phyloP scores from a whole-genome alignment of 2,113 vertebrate species.

The Sebastes fasciatus region DNA sequence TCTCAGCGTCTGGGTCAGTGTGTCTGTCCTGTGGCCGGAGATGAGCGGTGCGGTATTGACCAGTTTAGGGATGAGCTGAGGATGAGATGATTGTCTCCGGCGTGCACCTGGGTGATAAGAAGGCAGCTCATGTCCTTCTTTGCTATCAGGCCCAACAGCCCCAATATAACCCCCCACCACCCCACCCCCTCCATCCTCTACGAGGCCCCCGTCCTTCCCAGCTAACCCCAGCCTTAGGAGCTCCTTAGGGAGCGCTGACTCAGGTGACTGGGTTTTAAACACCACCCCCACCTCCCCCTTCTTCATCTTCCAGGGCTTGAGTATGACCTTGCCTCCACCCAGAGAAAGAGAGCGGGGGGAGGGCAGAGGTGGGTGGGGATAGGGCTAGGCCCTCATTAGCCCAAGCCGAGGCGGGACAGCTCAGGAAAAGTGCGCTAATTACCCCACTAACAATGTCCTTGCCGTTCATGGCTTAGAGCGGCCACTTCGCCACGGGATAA shows the following conservation, averaged over 20 bases:
- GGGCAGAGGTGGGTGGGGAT: slow-evolving; percentile 62
- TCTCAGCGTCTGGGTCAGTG: slow-evolving; percentile 69
- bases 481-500: slow-evolving; percentile 78
- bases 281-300: slow-evolving; percentile 40
- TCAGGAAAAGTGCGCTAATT: slow-evolving; percentile 85
- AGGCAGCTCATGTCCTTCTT: slow-evolving; percentile 80
- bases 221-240: slow-evolving; percentile 60
- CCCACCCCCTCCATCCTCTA: slow-evolving; percentile 31
- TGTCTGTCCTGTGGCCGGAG: slow-evolving; percentile 46
- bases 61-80: slow-evolving; percentile 75
- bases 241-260: slow-evolving; percentile 87
- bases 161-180: slow-evolving; percentile 31
- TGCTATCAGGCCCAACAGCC: slow-evolving; percentile 70
- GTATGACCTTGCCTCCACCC: slow-evolving; percentile 85
- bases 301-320: slow-evolving; percentile 63
- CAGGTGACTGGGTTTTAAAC: slow-evolving; percentile 85
- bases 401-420: slow-evolving; percentile 75
- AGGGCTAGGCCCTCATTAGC: slow-evolving; percentile 81
- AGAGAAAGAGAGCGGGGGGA: slow-evolving; percentile 56
- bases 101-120: slow-evolving; percentile 77
- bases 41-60: slow-evolving; percentile 72
- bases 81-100: slow-evolving; percentile 81
- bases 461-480: slow-evolving; percentile 79
- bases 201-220: slow-evolving; percentile 58
- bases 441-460: slow-evolving; percentile 84